phyloP scores from a whole-genome alignment of 2,113 vertebrate genomes.

The Pampusana beccarii region DNA sequence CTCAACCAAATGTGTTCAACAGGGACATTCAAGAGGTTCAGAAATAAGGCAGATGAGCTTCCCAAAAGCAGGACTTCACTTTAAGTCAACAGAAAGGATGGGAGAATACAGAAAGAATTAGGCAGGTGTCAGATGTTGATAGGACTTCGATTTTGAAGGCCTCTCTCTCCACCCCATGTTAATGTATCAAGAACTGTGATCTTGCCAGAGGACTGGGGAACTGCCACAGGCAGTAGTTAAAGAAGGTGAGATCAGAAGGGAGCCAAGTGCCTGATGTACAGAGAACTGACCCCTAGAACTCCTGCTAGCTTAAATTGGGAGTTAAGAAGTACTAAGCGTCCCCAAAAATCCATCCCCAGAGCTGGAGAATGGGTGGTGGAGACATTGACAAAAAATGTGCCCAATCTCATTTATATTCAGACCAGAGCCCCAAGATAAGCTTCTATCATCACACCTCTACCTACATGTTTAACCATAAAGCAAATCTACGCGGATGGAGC shows the following conservation, averaged over 20 bases:
- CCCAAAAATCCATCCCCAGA: not conserved
- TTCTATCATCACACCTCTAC: not conserved
- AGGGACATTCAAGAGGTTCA: not conserved
- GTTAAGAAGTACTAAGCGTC: not conserved
- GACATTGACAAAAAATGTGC: not conserved
- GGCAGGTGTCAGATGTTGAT: not conserved
- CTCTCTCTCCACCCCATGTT: not conserved
- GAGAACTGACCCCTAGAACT: not conserved
- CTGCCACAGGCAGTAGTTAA: not conserved
- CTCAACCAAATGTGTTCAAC: not conserved
- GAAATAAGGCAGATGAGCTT: not conserved
- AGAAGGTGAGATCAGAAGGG: not conserved
- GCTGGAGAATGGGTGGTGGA: not conserved
- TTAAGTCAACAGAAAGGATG: not conserved
- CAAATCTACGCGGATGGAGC: not conserved
- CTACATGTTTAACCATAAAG: not conserved
- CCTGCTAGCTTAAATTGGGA: not conserved
- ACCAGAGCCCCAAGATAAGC: not conserved
- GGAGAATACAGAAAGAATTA: not conserved
- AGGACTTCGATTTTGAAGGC: not conserved
- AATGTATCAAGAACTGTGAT: not conserved
- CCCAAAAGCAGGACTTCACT: not conserved
- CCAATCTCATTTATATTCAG: not conserved
- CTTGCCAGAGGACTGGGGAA: not conserved
- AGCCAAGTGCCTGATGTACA: not conserved